Conservation (phyloP, 2,113 vertebrate genomes). For the Xiphorhynchus elegans region DNA sequence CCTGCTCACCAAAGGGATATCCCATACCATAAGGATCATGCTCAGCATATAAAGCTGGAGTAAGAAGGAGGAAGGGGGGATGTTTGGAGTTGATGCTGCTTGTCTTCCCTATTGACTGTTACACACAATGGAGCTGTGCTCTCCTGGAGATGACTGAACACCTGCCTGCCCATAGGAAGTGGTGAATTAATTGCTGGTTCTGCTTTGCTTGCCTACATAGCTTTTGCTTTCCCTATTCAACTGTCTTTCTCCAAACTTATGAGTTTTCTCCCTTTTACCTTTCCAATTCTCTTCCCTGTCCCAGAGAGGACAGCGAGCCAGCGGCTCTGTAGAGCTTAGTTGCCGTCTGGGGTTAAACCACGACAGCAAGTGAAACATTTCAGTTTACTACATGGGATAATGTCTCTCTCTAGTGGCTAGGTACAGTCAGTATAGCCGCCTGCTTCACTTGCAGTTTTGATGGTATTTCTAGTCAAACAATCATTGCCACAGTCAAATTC, state of each 20-base stretch:
- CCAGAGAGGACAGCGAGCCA: not conserved
- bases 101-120: not conserved
- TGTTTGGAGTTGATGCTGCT: not conserved
- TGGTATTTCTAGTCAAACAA: not conserved
- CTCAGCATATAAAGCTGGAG: not conserved
- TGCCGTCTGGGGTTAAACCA: not conserved
- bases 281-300: not conserved
- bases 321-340: not conserved
- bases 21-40: not conserved
- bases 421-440: constrained; percentile 46
- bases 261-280: not conserved
- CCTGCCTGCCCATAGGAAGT: not conserved
- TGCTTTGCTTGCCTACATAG: not conserved
- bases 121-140: not conserved
- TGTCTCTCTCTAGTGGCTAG: constrained; percentile 72
- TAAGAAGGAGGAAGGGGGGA: not conserved
- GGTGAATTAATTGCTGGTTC: not conserved
- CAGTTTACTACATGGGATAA: constrained; percentile 42
- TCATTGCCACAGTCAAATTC: not conserved
- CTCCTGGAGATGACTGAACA: not conserved
- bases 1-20: not conserved
- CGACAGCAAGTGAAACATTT: not conserved
- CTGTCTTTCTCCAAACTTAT: not conserved
- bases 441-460: not conserved
- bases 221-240: not conserved